Evolutionary conservation across 1,140 invertebrate genomes (phyloP), one percentile per base, ranked within the genome.

Genomic region (Bombus waltoni): DNA sequence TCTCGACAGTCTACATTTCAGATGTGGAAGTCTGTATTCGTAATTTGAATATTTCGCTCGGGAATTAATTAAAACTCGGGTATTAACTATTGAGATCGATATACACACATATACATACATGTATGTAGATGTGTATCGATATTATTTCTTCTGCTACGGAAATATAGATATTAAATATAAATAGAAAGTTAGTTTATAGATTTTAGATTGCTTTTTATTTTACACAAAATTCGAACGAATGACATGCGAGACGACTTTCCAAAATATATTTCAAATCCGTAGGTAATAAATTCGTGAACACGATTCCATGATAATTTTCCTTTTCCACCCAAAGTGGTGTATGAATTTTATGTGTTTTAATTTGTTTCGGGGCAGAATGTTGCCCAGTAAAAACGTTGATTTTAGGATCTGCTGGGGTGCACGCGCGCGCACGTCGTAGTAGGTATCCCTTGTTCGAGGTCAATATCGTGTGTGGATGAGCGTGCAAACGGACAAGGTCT

Each of bases 401-500:
- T 83, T 84, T 32, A 66, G n/a, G 59, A 62, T 84, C 53, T 32
- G 65, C 32, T 66, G 6, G 18, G 47, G 18, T 53, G 47, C n/a
- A n/a, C 28, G 15, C 18, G 6, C n/a, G n/a, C 25, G 42, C 28
- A 25, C 11, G 65, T 44, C 38, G 22, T 22, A n/a, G 73, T 53
- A 53, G 18, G 6, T 57, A 28, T 57, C 32, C 62, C 38, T 57
- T 78, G 62, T 68, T 44, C 66, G 66, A 59, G 75, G 47, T 59
- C 74, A 57, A 70, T 70, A 78, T 71, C 75, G 65, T 68, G 38
- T 59, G 74, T 83, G 42, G 65, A 86, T n/a, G 65, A 25, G 47
- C n/a, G 57, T 65, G 65, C 44, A 80, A 78, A n/a, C 38, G 47
- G 59, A 79, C 87, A 73, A 65, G 75, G 72, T 72, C 78, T 44